Conservation (phyloP, 1,140 invertebrate genomes). For the Brachionus calyciflorus region DNA sequence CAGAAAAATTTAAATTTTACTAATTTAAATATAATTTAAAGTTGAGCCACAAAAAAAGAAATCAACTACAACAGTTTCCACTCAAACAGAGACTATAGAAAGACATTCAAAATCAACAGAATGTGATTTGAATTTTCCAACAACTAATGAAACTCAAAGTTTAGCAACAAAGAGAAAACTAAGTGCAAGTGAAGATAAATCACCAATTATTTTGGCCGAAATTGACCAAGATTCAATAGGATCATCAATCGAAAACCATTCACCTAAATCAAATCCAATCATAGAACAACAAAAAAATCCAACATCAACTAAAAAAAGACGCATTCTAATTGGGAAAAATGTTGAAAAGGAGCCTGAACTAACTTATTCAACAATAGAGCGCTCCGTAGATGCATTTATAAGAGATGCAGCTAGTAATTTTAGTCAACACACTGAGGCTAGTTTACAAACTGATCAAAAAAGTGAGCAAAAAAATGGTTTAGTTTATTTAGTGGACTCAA, state of each 20-base stretch:
- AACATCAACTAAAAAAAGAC: not conserved
- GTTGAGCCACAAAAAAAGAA: not conserved
- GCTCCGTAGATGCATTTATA: not conserved
- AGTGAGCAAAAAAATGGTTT: not conserved
- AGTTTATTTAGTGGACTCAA: not conserved
- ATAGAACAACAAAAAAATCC: not conserved
- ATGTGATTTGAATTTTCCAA: not conserved
- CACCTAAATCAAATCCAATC: too few species aligned
- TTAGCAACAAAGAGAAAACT: not conserved
- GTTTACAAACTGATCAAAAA: not conserved
- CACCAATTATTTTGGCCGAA: not conserved
- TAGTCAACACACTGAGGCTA: not conserved
- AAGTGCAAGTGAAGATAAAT: not conserved
- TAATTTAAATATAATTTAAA: not conserved
- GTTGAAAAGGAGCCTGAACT: conserved; percentile 23
- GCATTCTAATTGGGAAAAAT: conserved; percentile 20
- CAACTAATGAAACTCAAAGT: not conserved
- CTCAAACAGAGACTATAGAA: not conserved
- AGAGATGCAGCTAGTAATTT: conserved; percentile 10
- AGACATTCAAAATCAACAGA: not conserved
- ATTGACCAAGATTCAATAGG: not conserved
- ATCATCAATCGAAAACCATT: not conserved
- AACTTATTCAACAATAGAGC: conserved; percentile 9
- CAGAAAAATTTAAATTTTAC: too few species aligned
- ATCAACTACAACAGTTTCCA: not conserved